phyloP scores from a whole-genome alignment of 2,797 vertebrate species.

The Lindbergichthys nudifrons region DNA sequence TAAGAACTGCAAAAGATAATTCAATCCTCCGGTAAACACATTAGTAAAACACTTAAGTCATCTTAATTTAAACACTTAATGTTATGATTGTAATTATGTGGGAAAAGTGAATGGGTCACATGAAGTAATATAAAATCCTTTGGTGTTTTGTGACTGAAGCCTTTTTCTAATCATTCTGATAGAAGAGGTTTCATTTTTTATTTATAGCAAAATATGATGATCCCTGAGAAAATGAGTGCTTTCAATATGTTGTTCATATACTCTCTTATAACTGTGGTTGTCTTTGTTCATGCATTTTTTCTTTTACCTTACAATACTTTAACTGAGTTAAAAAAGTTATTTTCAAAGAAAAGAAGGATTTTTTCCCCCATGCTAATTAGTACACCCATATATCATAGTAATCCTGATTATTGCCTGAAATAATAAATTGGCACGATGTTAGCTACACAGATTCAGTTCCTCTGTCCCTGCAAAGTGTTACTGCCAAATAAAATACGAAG shows the following conservation, averaged over 20 bases:
- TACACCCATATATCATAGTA: neutral
- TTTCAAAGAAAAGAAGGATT: neutral
- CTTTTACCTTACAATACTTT: neutral
- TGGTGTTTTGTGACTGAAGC: too few species aligned
- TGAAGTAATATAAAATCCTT: too few species aligned
- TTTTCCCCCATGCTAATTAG: slow-evolving; percentile 19
- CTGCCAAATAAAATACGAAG: slow-evolving; percentile 20
- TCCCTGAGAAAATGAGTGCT: too few species aligned
- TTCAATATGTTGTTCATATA: neutral
- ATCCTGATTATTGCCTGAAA: slow-evolving; percentile 13
- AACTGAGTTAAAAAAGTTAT: neutral
- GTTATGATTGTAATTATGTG: too few species aligned
- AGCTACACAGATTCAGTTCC: neutral
- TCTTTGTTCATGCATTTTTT: neutral
- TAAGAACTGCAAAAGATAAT: too few species aligned
- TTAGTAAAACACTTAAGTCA: too few species aligned
- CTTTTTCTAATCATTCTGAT: too few species aligned
- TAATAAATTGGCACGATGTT: slow-evolving; percentile 1
- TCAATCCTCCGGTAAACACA: too few species aligned
- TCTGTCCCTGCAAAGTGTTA: neutral
- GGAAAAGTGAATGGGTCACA: too few species aligned
- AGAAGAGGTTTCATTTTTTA: too few species aligned
- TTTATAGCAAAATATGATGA: too few species aligned
- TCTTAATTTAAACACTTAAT: too few species aligned
- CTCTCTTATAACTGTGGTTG: neutral